Base-by-base conservation (phyloP, 2,888 invertebrate genomes). In the Dolichomitus sp. region DNA sequence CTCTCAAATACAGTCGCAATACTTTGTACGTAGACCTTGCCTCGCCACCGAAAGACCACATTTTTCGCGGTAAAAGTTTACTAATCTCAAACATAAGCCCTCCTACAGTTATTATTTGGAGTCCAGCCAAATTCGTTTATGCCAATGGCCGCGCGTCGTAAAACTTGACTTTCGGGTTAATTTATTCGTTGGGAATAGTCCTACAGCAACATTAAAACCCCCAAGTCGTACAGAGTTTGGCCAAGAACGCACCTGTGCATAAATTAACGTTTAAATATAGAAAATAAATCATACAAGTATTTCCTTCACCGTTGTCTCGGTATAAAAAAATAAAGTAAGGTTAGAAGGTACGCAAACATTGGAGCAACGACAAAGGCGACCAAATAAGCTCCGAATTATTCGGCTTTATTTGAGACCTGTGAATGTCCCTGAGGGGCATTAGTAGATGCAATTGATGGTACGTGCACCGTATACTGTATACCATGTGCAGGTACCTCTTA, bases 371-470 rank as follows among this genome's bases (percentile, higher is more conserved):
- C 33, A 59, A 59, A 59, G 30, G 30, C 30, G 59, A n/a, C n/a
- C n/a, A 30, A n/a, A 33, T 17, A 17, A 33, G 59, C 30, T 17
- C 17, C 59, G 37, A 59, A 33, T 59, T 17, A 33, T 59, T 59
- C 17, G 57, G 33, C n/a, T 30, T 33, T 57, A 33, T 57, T 57
- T 30, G 30, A 59, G 33, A 17, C 7, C 30, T 2, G 30, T 42
- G 70, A 70, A 42, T 57, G 42, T 17, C 23, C 12, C 30, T 23
- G 70, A 70, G 17, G 27, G 27, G n/a, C 54, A 17, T 70, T 45
- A 27, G 70, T 70, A 11, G 40, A 40, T 70, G 70, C 70, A 45
- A 70, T 57, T 57, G 57, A 57, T n/a, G 57, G 54, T 57, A 57
- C 70, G 30, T 70, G 17, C 57, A 57, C 11, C 5, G 70, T 30